Conservation (phyloP, 1,140 invertebrate genomes). For the Oedothorax gibbosus region DNA sequence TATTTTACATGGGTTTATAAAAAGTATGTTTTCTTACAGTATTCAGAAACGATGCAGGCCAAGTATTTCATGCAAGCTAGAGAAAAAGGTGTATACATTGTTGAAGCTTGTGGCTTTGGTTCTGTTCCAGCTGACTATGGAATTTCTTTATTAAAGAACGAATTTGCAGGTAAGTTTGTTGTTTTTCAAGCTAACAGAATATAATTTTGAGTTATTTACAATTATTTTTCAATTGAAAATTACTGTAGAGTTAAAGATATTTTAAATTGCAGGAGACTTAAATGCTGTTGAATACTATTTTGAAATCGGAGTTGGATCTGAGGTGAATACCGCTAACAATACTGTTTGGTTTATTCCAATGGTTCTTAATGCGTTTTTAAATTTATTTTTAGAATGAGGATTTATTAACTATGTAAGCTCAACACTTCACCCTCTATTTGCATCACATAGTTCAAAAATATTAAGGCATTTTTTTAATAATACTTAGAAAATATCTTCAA, state of each 20-base stretch:
- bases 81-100: constrained; percentile 82
- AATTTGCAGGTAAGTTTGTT: constrained; percentile 74
- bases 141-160: constrained; percentile 78
- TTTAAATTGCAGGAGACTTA: constrained; percentile 24
- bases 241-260: no score
- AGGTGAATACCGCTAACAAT: not conserved
- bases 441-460: no score
- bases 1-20: no score
- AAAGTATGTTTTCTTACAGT: constrained; percentile 67
- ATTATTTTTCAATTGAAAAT: no score
- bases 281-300: constrained; percentile 49
- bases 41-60: constrained; percentile 86
- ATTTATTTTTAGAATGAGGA: no score
- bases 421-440: no score
- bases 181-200: not conserved
- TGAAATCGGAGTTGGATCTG: constrained; percentile 1
- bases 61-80: constrained; percentile 82
- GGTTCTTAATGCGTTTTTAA: no score
- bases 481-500: no score
- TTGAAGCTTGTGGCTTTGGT: constrained; percentile 93
- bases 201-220: not conserved
- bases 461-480: no score
- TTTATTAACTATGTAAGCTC: no score
- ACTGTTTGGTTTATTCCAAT: no score
- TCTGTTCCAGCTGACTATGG: constrained; percentile 88